A percentile compares a stretch with the other conserved stretches of the same genome.
These are phyloP conservation scores for Drosophila sturtevanti DNA, from an alignment of 1,140 invertebrate species.

Conservation along the genomic window DNA sequence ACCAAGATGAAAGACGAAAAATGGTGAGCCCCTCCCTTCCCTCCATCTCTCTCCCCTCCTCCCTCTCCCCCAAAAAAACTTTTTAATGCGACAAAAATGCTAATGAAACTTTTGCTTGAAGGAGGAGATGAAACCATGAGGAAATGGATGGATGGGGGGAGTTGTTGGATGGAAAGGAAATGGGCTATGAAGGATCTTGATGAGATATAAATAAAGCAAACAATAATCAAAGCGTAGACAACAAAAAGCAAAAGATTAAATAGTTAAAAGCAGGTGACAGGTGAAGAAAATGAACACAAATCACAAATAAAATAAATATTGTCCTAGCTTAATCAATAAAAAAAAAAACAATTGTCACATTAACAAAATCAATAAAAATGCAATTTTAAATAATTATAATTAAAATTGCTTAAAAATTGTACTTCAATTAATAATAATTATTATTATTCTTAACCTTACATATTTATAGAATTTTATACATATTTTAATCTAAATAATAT, in stretches of 20 bases:
- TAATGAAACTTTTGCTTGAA: conserved; percentile 1
- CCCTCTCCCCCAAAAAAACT: not conserved
- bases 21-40: not conserved
- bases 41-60: too few relatives aligned
- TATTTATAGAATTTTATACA: too few relatives aligned
- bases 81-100: conserved; percentile 3
- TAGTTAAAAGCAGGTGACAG: not conserved
- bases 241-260: not conserved
- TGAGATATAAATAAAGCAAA: not conserved
- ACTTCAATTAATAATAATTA: too few relatives aligned
- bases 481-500: too few relatives aligned
- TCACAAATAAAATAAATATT: too few relatives aligned
- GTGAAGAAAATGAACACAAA: too few relatives aligned
- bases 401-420: too few relatives aligned
- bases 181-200: not conserved
- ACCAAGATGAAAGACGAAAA: not conserved
- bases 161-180: not conserved
- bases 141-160: not conserved
- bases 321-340: too few relatives aligned
- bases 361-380: too few relatives aligned
- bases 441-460: too few relatives aligned
- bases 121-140: not conserved
- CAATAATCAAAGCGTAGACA: not conserved
- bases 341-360: too few relatives aligned
- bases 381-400: too few relatives aligned